Base-by-base conservation (phyloP, 2,113 vertebrate species). In the Cyanistes caeruleus region DNA sequence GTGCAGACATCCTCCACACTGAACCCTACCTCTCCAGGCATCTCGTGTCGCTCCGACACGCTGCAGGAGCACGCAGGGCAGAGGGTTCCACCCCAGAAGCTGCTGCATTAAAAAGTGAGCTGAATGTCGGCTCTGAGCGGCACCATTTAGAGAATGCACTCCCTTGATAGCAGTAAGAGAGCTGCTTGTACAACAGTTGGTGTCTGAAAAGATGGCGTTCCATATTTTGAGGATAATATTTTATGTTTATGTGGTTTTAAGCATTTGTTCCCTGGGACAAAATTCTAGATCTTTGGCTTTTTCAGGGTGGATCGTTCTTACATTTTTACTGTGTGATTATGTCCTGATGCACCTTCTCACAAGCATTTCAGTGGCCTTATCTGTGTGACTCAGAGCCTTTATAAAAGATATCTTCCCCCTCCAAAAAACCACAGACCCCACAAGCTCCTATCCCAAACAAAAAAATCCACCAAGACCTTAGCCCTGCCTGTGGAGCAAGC, bases 111-210 rank as follows among this genome's bases (percentile, higher is more conserved):
- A 70, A 64, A 80, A 19, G 43, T 65, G 51, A 88, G 15, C 11
- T 77, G 87, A 74, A 80, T 15, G 13, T 16, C 65, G 79, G 28
- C 62, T 75, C 65, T n/a, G 41, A 67, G 56, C 18, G 48, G 13
- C 48, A 41, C 20, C 18, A 16, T 14, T 78, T 55, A 60, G 48
- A 46, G n/a, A 76, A 63, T 27, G 22, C 4, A 31, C 24, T 78
- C 0, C 0, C 24, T 0, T 18, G 13, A 7, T 10, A 18, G 43
- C 51, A 84, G 31, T 41, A 51, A 78, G 48, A 90, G 63, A 67
- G 9, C 1, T 59, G 37, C 70, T 82, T 80, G 48, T 60, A 35
- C 24, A 51, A 48, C 6, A 37, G 37, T 4, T 72, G 46, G 20
- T n/a, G 9, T 62, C 62, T 53, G 52, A 58, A 65, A 63, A 68